Base-by-base conservation (phyloP, 2,797 vertebrate species). In the Malurus leucopterus region DNA sequence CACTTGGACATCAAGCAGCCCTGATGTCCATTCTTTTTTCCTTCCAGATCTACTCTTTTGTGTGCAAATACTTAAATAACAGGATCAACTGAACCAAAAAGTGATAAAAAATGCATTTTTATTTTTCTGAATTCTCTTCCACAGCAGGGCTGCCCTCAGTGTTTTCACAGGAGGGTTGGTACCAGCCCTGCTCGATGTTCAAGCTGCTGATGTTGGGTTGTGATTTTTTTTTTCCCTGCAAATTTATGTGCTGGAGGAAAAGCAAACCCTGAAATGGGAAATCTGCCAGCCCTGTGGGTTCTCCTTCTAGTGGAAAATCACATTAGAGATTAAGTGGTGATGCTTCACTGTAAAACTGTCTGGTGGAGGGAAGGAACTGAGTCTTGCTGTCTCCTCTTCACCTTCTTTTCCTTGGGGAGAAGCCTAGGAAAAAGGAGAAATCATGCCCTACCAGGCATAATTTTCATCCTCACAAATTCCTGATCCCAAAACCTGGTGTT, bases 251-350 rank as follows among this genome's bases (percentile, higher is more conserved):
- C 36, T 62, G 41, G 75, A 61, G 59, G 81, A 84, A 73, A 91
- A 88, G 30, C 86, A 84, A 92, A 22, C 63, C 59, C 67, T 84
- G 87, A 30, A 85, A 15, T 38, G 88, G 92, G 89, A 83, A 73
- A 79, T 65, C 50, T 80, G 81, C 91, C 86, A 86, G 44, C 32
- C 59, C 69, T 14, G 7, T 29, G 41, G 34, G n/a, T 79, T 84
- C 13, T 84, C 47, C 47, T 75, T 70, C 43, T 74, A 79, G 89
- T 82, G 64, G 84, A 70, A 89, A 88, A 91, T 92, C 46, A 12
- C 18, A 74, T 86, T 86, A 91, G 74, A 40, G 84, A 79, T 84
- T 40, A 90, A 92, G 74, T 79, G 71, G 55, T 82, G 92, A 57
- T 86, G 62, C 84, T 79, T 75, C 23, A 3, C 58, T 86, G 8